phyloP scores from a whole-genome alignment of 2,113 vertebrate species.

The Colinus virginianus region DNA sequence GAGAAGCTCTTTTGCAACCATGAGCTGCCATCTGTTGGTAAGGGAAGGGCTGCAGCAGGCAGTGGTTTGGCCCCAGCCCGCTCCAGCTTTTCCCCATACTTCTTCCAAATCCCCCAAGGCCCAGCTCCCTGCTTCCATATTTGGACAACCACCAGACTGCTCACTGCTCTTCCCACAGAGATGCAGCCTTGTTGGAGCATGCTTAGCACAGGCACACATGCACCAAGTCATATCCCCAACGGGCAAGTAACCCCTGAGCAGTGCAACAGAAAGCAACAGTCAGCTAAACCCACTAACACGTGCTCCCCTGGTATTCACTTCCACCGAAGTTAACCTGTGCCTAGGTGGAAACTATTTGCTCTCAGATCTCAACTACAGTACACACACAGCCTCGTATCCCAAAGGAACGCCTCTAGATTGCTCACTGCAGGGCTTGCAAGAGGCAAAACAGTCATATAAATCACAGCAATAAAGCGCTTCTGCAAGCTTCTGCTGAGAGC shows the following conservation, averaged over 20 bases:
- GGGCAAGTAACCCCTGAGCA: neutral
- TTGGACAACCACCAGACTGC: neutral
- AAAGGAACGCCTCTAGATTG: neutral
- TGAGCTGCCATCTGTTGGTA: slow-evolving; percentile 43
- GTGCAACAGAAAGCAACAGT: neutral
- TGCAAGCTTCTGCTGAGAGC: neutral
- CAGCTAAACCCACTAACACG: neutral
- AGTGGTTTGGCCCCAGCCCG: rapidly evolving
- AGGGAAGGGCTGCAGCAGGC: rapidly evolving
- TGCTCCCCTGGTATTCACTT: neutral
- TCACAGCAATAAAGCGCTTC: slow-evolving; percentile 15
- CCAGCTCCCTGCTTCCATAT: neutral
- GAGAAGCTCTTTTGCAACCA: neutral
- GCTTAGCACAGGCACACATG: neutral
- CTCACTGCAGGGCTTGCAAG: neutral
- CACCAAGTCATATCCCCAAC: neutral
- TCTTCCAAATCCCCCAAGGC: neutral
- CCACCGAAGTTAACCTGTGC: neutral
- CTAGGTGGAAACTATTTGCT: neutral
- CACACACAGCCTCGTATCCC: neutral
- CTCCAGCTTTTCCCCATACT: neutral
- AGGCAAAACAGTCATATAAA: slow-evolving; percentile 9
- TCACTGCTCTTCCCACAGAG: neutral
- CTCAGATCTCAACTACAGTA: neutral
- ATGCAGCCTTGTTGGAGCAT: neutral